These are phyloP conservation scores for Perizoma flavofasciatum DNA, from an alignment of 2,888 invertebrate genomes.

Conservation along the genomic window DNA sequence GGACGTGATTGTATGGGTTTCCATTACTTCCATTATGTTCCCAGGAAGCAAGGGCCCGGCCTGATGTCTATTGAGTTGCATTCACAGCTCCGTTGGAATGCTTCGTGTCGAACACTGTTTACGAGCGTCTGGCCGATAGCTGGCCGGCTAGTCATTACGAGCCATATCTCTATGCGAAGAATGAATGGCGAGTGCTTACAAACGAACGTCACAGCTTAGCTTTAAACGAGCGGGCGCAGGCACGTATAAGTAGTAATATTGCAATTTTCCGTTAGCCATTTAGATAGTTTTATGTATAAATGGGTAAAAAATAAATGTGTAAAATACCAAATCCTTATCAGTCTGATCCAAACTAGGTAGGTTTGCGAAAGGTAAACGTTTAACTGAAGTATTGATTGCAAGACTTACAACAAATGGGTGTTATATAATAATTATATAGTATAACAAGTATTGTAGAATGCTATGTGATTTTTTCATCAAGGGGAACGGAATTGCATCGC, in stretches of 20 bases:
- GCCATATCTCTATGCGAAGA: slow-evolving; percentile 77
- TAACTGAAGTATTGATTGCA: too few relatives aligned
- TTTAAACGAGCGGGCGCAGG: slow-evolving; percentile 66
- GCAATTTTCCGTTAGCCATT: slow-evolving; percentile 33
- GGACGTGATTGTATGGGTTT: slow-evolving; percentile 46
- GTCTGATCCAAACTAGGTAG: neutral
- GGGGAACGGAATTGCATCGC: slow-evolving; percentile 29
- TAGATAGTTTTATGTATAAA: slow-evolving; percentile 22
- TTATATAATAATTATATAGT: too few relatives aligned
- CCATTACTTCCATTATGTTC: slow-evolving; percentile 38
- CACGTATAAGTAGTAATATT: slow-evolving; percentile 59
- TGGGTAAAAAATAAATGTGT: slow-evolving; percentile 5
- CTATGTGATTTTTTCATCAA: neutral
- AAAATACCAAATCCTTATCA: neutral
- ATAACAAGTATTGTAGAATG: slow-evolving; percentile 4
- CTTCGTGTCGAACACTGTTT: slow-evolving; percentile 74
- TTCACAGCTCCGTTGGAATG: slow-evolving; percentile 70
- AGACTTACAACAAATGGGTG: neutral
- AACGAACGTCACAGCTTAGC: slow-evolving; percentile 65
- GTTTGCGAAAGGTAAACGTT: slow-evolving; percentile 1
- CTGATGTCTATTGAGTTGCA: slow-evolving; percentile 74
- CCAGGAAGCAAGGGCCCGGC: slow-evolving; percentile 64
- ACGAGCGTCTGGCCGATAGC: slow-evolving; percentile 78
- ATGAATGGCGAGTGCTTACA: slow-evolving; percentile 77
- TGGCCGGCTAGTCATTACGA: slow-evolving; percentile 73